phyloP scores from a whole-genome alignment of 2,888 invertebrate species.

The Villa cingulata region DNA sequence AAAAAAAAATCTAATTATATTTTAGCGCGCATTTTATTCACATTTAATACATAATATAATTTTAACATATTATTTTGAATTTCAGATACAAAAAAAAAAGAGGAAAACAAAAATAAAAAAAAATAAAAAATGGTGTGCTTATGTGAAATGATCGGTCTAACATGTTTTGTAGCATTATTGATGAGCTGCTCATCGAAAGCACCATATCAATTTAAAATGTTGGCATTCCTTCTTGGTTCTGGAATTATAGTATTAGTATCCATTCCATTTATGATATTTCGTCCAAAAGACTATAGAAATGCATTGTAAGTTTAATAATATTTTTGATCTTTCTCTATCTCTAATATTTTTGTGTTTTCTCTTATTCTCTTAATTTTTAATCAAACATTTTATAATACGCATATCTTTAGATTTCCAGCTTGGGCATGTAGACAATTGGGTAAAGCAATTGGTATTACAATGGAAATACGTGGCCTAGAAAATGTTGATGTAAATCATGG shows the following conservation, averaged over 20 bases:
- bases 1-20: too few relatives aligned
- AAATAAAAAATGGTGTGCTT: conserved; percentile 25
- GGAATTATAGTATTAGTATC: conserved; percentile 46
- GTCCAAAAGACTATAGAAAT: conserved; percentile 59
- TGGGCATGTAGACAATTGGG: conserved; percentile 43
- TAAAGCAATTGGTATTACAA: conserved; percentile 48
- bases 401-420: conserved; percentile 66
- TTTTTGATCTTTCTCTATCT: too few relatives aligned
- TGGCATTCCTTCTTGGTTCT: conserved; percentile 47
- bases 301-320: conserved; percentile 53
- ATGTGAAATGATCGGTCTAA: conserved; percentile 29
- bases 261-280: conserved; percentile 61
- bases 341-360: too few relatives aligned
- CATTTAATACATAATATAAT: too few relatives aligned
- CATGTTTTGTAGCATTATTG: conserved; percentile 26
- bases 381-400: too few relatives aligned
- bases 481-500: conserved; percentile 62
- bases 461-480: conserved; percentile 59
- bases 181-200: conserved; percentile 35
- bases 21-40: too few relatives aligned
- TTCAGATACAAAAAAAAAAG: too few relatives aligned
- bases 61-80: too few relatives aligned
- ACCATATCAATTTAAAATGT: conserved; percentile 58
- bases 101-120: conserved; percentile 3
- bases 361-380: background rate